Percentiles rank a stretch among this genome's conserved stretches.
phyloP scores from a whole-genome alignment of 2,797 vertebrate species.

The Cyprinella venusta region DNA sequence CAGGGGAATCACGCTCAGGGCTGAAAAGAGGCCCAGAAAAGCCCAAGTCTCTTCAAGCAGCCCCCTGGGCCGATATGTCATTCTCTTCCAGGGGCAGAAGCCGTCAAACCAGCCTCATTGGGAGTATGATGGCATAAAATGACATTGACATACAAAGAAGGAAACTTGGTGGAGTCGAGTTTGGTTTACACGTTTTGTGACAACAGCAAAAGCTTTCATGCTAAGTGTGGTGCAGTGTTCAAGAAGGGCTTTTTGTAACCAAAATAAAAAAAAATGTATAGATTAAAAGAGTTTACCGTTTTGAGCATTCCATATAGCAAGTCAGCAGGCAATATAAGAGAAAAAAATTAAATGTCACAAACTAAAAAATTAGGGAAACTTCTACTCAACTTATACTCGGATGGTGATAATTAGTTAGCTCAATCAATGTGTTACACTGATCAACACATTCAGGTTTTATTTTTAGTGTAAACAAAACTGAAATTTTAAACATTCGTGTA shows the following conservation, averaged over 20 bases:
- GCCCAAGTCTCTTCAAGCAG: conserved; percentile 73
- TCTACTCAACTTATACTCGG: not conserved
- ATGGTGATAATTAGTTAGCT: not conserved
- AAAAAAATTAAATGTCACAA: not conserved
- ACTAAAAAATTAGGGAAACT: not conserved
- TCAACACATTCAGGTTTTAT: not conserved
- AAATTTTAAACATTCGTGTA: not conserved
- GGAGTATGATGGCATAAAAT: conserved; percentile 30
- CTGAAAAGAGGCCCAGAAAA: conserved; percentile 80
- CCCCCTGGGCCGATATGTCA: conserved; percentile 74
- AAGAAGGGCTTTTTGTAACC: not conserved
- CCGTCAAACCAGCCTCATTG: conserved; percentile 72
- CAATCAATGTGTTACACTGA: not conserved
- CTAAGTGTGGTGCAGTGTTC: not conserved
- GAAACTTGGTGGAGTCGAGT: not conserved
- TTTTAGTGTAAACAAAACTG: conserved; percentile 1
- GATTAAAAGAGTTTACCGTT: not conserved
- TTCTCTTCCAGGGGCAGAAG: conserved; percentile 73
- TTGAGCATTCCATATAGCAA: conserved; percentile 3
- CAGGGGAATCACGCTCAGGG: conserved; percentile 70
- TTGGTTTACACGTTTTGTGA: conserved; percentile 1
- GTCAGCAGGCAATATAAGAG: not conserved
- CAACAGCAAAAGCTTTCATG: conserved; percentile 2
- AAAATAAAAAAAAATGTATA: not conserved
- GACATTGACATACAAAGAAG: not conserved